phyloP scores from a whole-genome alignment of 92 coral and sea anemone genomes.

The Muricea muricata region DNA sequence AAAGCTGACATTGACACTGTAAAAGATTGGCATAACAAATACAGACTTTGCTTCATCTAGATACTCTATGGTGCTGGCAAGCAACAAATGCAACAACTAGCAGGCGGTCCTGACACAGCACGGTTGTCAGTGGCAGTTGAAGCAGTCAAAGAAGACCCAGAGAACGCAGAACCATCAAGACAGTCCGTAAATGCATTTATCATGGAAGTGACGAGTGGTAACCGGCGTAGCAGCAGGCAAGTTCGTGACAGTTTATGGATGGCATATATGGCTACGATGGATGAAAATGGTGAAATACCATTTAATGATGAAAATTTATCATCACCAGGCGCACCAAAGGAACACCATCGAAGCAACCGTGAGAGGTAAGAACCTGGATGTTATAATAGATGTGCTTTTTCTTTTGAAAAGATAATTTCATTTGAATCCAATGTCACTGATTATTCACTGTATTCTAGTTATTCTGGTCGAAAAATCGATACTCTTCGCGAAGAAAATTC shows the following conservation, averaged over 20 bases:
- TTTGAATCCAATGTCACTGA: no score
- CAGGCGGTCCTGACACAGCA: not conserved
- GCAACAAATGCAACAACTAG: conserved; percentile 25
- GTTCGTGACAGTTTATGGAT: conserved; percentile 48
- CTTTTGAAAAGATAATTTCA: no score
- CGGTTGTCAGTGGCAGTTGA: conserved; percentile 16
- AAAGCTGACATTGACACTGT: no score
- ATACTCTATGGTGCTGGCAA: conserved; percentile 46
- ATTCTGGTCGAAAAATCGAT: conserved; percentile 22
- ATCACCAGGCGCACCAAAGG: not conserved
- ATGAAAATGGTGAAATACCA: not conserved
- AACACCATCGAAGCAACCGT: not conserved
- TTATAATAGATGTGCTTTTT: no score
- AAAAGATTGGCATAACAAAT: no score
- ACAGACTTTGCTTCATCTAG: no score
- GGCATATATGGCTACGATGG: conserved; percentile 43
- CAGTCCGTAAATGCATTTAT: conserved; percentile 20
- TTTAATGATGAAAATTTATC: not conserved
- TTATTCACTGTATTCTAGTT: not conserved
- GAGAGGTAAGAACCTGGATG: conserved; percentile 41
- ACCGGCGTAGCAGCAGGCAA: conserved; percentile 41
- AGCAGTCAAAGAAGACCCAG: conserved; percentile 23
- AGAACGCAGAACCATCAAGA: conserved; percentile 10
- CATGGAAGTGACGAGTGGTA: conserved; percentile 35
- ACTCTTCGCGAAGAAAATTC: conserved; percentile 49